These are phyloP conservation scores for Melanerpes formicivorus DNA, from an alignment of 2,113 vertebrate genomes.

Conservation along the genomic window DNA sequence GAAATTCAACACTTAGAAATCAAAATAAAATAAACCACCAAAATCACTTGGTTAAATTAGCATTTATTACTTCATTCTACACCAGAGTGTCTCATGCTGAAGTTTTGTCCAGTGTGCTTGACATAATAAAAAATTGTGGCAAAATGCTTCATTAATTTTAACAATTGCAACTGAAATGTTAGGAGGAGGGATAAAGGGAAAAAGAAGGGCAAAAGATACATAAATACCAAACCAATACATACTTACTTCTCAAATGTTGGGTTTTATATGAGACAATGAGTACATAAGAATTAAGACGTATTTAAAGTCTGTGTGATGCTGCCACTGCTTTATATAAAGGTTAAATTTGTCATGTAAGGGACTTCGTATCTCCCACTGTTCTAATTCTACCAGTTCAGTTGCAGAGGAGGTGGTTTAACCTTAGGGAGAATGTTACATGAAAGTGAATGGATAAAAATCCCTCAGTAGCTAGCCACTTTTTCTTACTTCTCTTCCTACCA, in stretches of 20 bases:
- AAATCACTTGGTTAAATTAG: constrained; percentile 38
- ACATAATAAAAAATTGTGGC: constrained; percentile 21
- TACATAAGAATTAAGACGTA: neutral
- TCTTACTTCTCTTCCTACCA: neutral
- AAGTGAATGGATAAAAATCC: neutral
- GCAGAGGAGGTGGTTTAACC: neutral
- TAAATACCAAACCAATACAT: neutral
- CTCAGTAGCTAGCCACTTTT: neutral
- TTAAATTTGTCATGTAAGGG: neutral
- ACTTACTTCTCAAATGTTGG: neutral
- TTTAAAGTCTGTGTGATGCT: constrained; percentile 50
- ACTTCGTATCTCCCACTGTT: neutral
- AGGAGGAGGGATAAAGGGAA: neutral
- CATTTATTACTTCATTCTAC: constrained; percentile 38
- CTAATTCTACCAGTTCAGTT: neutral
- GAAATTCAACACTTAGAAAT: constrained; percentile 39
- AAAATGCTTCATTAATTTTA: constrained; percentile 3
- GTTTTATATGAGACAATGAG: neutral
- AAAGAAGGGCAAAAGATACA: neutral
- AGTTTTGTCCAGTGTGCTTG: neutral
- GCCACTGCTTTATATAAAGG: neutral
- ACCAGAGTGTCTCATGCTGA: neutral
- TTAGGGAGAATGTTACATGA: neutral
- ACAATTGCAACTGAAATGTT: neutral
- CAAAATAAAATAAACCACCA: constrained; percentile 18